phyloP scores from a whole-genome alignment of 1,140 invertebrate species.

The Apis cerana region DNA sequence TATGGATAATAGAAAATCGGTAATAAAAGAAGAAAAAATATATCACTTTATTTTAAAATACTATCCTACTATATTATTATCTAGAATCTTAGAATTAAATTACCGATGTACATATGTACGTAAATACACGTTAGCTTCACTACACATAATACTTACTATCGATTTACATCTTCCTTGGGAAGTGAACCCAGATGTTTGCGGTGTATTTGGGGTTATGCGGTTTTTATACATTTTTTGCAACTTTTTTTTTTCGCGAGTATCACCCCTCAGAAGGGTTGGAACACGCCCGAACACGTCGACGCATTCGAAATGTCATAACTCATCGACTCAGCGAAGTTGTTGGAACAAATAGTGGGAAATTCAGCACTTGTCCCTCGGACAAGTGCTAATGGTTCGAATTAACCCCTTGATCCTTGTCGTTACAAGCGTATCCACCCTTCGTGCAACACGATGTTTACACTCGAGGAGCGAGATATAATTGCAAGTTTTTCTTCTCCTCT shows the following conservation, averaged over 20 bases:
- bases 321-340: conserved; percentile 60
- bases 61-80: not conserved
- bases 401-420: conserved; percentile 64
- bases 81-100: too few relatives aligned
- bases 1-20: too few relatives aligned
- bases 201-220: not conserved
- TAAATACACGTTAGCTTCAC: not conserved
- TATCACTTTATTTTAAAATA: too few relatives aligned
- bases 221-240: conserved; percentile 50
- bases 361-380: conserved; percentile 65
- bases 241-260: conserved; percentile 43
- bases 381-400: conserved; percentile 67
- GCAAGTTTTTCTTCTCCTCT: not conserved
- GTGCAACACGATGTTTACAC: not conserved
- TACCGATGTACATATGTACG: not conserved
- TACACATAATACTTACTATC: not conserved
- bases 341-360: conserved; percentile 70
- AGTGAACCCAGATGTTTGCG: not conserved
- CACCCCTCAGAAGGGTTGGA: conserved; percentile 58
- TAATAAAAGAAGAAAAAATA: too few relatives aligned
- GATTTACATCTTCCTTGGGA: conserved; percentile 10
- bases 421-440: conserved; percentile 26
- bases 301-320: conserved; percentile 73
- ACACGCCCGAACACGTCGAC: not conserved
- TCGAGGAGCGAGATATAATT: not conserved